These are phyloP conservation scores for Lagothrix lagotricha DNA, from an alignment of 2,797 vertebrate genomes.

Conservation along the genomic window DNA sequence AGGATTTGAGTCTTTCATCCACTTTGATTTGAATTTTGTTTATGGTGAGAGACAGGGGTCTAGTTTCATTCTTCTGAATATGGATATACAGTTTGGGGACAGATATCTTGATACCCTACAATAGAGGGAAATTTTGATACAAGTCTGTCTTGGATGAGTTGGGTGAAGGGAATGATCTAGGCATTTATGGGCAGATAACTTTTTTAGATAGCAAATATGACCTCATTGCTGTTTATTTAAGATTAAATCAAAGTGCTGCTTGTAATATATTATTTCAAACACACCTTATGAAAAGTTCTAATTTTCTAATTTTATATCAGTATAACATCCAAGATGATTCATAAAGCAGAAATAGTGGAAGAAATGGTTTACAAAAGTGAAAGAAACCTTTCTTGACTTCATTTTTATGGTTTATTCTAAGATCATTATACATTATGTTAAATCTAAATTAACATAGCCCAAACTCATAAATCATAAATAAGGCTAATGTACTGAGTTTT, in stretches of 20 bases:
- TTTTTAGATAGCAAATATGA: not conserved
- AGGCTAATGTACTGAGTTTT: too few relatives aligned
- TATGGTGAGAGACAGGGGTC: too few relatives aligned
- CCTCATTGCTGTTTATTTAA: not conserved
- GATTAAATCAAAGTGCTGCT: conserved; percentile 28
- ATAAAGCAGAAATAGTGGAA: not conserved
- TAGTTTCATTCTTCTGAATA: too few relatives aligned
- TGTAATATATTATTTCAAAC: not conserved
- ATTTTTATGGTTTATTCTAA: conserved; percentile 30
- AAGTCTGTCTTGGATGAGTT: not conserved
- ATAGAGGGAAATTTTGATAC: not conserved
- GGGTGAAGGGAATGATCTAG: not conserved
- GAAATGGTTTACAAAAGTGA: not conserved
- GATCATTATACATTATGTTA: not conserved
- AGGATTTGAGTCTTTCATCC: too few relatives aligned
- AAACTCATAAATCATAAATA: too few relatives aligned
- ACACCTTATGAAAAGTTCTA: not conserved
- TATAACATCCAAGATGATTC: not conserved
- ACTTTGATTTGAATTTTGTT: too few relatives aligned
- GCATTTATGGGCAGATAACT: not conserved
- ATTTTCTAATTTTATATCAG: not conserved
- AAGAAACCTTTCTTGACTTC: not conserved
- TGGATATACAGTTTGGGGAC: too few relatives aligned
- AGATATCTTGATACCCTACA: not conserved
- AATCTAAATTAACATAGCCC: too few relatives aligned